Evolutionary conservation across 2,888 invertebrate species (phyloP).

Genomic region (Synanthedon tipuliformis): DNA sequence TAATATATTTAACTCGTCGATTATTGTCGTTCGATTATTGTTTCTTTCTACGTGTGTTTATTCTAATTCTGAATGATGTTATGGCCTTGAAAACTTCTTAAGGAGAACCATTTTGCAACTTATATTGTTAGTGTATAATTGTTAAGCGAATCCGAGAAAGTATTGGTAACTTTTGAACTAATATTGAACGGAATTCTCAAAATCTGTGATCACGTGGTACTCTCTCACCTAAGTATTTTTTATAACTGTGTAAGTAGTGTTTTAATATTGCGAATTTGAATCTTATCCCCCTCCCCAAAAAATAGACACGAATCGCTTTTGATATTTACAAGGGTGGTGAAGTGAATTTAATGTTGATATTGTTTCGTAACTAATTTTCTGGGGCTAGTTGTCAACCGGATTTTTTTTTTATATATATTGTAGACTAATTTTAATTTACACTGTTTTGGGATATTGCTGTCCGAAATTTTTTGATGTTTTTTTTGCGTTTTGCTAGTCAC

Average conservation of each 20-base stretch:
- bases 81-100: no score
- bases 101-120: neutral
- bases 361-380: neutral
- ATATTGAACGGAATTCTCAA: slow-evolving; percentile 54
- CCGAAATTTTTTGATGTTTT: slow-evolving; percentile 5
- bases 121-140: slow-evolving; percentile 15
- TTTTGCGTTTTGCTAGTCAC: slow-evolving; percentile 15
- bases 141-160: slow-evolving; percentile 48
- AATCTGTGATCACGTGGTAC: slow-evolving; percentile 70
- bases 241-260: slow-evolving; percentile 38
- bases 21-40: no score
- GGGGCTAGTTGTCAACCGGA: neutral
- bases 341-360: slow-evolving; percentile 4
- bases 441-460: neutral
- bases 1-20: no score
- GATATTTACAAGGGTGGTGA: slow-evolving; percentile 29
- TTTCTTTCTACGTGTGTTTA: no score
- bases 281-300: slow-evolving; percentile 11
- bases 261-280: slow-evolving; percentile 25
- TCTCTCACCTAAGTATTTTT: slow-evolving; percentile 65
- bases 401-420: no score
- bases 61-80: no score
- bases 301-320: slow-evolving; percentile 41
- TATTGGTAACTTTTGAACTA: slow-evolving; percentile 49
- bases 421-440: no score